A percentile compares a stretch with the other conserved stretches of the same genome.
phyloP scores from a whole-genome alignment of 2,888 invertebrate species.

The Tipula vernalis region DNA sequence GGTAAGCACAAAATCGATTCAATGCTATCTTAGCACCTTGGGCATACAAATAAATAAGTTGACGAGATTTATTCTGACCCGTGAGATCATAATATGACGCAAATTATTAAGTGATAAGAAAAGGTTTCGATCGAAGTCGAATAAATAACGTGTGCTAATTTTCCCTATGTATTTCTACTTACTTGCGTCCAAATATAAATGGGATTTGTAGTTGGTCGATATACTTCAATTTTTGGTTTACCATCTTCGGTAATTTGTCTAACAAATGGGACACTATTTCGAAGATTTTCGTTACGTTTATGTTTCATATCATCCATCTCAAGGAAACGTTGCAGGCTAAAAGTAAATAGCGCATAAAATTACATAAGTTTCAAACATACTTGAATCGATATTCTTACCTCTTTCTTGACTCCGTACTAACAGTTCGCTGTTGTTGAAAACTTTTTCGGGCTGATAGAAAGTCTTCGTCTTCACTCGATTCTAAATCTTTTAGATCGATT shows the following conservation, averaged over 20 bases:
- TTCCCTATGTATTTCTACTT: slow-evolving; percentile 17
- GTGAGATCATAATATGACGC: not conserved
- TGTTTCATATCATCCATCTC: slow-evolving; percentile 49
- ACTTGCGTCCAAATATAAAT: slow-evolving; percentile 39
- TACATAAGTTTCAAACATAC: no score
- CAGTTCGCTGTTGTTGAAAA: slow-evolving; percentile 48
- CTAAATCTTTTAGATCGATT: slow-evolving; percentile 31
- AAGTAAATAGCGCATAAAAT: not conserved
- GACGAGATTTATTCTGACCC: not conserved
- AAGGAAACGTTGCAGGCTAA: slow-evolving; percentile 29
- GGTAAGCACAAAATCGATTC: not conserved
- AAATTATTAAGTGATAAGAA: not conserved
- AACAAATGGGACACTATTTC: slow-evolving; percentile 47
- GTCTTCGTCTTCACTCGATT: slow-evolving; percentile 36
- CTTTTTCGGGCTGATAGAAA: slow-evolving; percentile 44
- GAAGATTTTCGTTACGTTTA: slow-evolving; percentile 46
- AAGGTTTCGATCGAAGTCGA: not conserved
- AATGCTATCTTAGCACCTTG: not conserved
- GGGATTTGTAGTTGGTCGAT: slow-evolving; percentile 43
- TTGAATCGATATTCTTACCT: slow-evolving; percentile 26
- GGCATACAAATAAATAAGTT: not conserved
- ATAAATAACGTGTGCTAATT: not conserved
- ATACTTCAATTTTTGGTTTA: slow-evolving; percentile 44
- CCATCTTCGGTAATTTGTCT: slow-evolving; percentile 47
- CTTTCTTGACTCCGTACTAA: slow-evolving; percentile 49